A percentile compares a stretch with the other conserved stretches of the same genome.
Conservation (phyloP, 2,888 invertebrate species). For the Drosophila pseudotakahashii region DNA sequence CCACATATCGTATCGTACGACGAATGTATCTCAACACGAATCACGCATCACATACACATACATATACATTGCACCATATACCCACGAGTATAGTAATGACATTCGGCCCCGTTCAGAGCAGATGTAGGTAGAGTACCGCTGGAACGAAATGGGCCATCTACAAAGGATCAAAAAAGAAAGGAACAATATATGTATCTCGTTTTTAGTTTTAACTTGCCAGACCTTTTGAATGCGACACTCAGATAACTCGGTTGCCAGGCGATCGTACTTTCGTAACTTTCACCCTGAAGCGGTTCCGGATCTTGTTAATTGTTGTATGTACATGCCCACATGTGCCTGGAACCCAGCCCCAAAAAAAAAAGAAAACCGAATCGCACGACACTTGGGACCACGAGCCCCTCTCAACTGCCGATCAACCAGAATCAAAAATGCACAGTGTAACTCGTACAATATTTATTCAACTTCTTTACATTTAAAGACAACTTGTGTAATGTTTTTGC, state of each 20-base stretch:
- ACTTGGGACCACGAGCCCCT: constrained; percentile 6
- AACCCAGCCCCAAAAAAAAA: constrained; percentile 13
- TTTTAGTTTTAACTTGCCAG: constrained; percentile 81
- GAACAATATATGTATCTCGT: constrained; percentile 67
- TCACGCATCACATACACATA: constrained; percentile 39
- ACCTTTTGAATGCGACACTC: constrained; percentile 54
- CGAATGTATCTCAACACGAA: constrained; percentile 72
- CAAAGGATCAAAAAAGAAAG: constrained; percentile 36
- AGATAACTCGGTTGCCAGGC: constrained; percentile 37
- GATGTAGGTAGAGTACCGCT: background rate
- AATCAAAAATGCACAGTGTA: constrained; percentile 39
- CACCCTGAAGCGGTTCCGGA: constrained; percentile 63
- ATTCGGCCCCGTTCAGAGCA: constrained; percentile 37
- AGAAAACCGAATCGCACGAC: background rate
- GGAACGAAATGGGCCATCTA: constrained; percentile 2
- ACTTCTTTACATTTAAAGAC: constrained; percentile 64
- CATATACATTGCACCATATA: constrained; percentile 27
- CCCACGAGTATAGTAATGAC: constrained; percentile 13
- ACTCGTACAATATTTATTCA: constrained; percentile 72
- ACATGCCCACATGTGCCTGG: constrained; percentile 52
- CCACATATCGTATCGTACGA: constrained; percentile 30
- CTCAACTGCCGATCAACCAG: constrained; percentile 21
- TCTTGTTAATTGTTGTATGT: constrained; percentile 74
- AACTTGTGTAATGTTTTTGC: constrained; percentile 64
- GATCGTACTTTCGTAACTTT: constrained; percentile 44